Conservation (phyloP, 2,113 vertebrate genomes). For the Panurus biarmicus region DNA sequence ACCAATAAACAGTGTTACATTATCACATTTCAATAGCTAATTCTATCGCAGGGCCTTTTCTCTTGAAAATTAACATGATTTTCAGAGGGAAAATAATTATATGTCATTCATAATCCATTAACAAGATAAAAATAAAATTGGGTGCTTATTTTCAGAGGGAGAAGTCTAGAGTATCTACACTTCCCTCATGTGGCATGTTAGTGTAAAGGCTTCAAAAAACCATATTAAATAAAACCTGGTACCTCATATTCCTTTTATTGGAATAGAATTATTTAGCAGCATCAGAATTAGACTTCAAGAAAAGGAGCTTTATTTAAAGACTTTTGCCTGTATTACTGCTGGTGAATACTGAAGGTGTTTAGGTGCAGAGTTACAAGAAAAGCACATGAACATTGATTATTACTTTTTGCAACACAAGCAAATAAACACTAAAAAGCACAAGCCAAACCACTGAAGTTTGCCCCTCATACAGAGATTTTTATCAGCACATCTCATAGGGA, state of each 20-base stretch:
- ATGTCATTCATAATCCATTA: slow-evolving; percentile 66
- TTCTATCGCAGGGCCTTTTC: slow-evolving; percentile 44
- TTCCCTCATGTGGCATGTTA: slow-evolving; percentile 53
- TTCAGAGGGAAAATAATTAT: slow-evolving; percentile 51
- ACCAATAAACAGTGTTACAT: slow-evolving; percentile 34
- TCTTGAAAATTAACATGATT: slow-evolving; percentile 59
- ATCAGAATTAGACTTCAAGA: neutral
- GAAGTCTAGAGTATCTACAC: slow-evolving; percentile 29
- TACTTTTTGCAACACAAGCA: neutral
- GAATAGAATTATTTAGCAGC: neutral
- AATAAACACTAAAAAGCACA: neutral
- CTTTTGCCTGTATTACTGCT: neutral
- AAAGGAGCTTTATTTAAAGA: neutral
- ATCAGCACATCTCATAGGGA: neutral
- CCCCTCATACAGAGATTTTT: neutral
- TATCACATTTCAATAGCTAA: slow-evolving; percentile 57
- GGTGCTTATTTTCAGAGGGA: slow-evolving; percentile 11
- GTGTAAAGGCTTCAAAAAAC: slow-evolving; percentile 24
- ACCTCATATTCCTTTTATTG: neutral
- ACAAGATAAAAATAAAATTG: slow-evolving; percentile 42
- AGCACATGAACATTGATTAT: neutral
- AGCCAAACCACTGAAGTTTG: neutral
- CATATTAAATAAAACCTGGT: neutral
- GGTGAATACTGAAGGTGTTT: neutral
- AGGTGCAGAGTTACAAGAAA: neutral